Evolutionary conservation across 2,888 invertebrate genomes (phyloP).

Genomic region (Ophonus ardosiacus): DNA sequence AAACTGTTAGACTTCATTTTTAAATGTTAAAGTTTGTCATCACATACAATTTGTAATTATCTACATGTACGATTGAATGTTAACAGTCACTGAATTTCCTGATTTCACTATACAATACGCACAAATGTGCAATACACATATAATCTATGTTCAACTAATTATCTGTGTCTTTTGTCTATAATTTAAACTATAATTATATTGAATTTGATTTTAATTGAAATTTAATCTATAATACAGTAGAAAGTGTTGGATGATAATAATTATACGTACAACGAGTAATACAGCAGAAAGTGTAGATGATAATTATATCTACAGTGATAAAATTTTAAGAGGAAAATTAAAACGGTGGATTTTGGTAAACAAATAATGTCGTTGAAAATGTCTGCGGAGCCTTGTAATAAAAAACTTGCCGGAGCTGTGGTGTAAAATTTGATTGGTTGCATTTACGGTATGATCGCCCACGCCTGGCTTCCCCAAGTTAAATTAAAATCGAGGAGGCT

Average conservation of each 20-base stretch:
- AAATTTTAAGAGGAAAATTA: background rate
- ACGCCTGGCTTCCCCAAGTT: conserved; percentile 29
- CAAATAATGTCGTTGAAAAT: conserved; percentile 29
- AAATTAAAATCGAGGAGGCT: conserved; percentile 47
- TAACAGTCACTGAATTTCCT: too few species aligned
- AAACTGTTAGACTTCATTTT: too few species aligned
- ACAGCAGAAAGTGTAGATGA: background rate
- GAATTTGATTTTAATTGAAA: too few species aligned
- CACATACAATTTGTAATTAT: too few species aligned
- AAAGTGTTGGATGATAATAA: background rate
- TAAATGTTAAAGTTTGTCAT: too few species aligned
- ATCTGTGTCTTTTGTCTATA: too few species aligned
- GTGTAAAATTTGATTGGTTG: conserved; percentile 50
- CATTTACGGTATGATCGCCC: conserved; percentile 12
- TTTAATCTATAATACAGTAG: background rate
- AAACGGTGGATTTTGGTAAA: background rate
- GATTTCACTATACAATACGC: too few species aligned
- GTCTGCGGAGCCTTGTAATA: conserved; percentile 29
- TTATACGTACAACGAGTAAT: background rate
- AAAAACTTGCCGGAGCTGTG: conserved; percentile 40
- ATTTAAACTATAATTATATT: too few species aligned
- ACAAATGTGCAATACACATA: too few species aligned
- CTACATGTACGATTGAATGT: too few species aligned
- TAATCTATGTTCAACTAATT: too few species aligned
- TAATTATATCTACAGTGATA: background rate